Conservation (phyloP, 37 sponge, comb jelly and placozoan species). For the Crambe crambe region DNA sequence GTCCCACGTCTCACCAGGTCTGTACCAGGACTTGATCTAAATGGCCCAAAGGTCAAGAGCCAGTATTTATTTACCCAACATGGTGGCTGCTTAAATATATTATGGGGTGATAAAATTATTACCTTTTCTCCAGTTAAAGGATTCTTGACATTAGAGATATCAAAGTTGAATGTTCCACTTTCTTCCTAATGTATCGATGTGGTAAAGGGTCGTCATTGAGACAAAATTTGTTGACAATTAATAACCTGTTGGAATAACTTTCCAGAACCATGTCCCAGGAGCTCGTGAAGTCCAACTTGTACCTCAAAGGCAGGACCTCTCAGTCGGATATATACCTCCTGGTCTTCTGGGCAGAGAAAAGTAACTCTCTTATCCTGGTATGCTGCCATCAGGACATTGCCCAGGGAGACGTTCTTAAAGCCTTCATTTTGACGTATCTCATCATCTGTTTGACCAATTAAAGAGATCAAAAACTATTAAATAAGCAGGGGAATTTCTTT, state of each 20-base stretch:
- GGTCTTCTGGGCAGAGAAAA: slow-evolving; percentile 69
- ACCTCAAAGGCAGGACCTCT: slow-evolving; percentile 87
- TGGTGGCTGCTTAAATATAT: no score
- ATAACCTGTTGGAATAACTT: slow-evolving; percentile 72
- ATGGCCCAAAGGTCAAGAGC: not conserved
- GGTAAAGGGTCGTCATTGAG: slow-evolving; percentile 13
- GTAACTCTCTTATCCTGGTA: slow-evolving; percentile 67
- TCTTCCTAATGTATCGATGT: slow-evolving; percentile 44
- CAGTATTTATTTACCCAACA: not conserved
- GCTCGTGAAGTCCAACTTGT: slow-evolving; percentile 92
- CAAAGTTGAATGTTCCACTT: slow-evolving; percentile 81
- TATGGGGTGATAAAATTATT: not conserved
- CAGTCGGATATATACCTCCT: slow-evolving; percentile 55
- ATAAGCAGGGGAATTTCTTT: not conserved
- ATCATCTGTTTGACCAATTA: slow-evolving; percentile 60
- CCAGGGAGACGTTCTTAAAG: slow-evolving; percentile 94
- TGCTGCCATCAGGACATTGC: slow-evolving; percentile 82
- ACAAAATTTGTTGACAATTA: not conserved
- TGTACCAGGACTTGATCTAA: slow-evolving; percentile 80
- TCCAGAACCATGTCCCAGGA: slow-evolving; percentile 90
- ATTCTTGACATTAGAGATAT: slow-evolving; percentile 57
- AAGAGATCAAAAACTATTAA: not conserved
- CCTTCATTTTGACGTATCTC: slow-evolving; percentile 92
- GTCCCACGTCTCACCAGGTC: slow-evolving; percentile 84
- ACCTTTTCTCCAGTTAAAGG: slow-evolving; percentile 85